Base-by-base conservation (phyloP, 2,888 invertebrate genomes). In the Platycheirus albimanus region DNA sequence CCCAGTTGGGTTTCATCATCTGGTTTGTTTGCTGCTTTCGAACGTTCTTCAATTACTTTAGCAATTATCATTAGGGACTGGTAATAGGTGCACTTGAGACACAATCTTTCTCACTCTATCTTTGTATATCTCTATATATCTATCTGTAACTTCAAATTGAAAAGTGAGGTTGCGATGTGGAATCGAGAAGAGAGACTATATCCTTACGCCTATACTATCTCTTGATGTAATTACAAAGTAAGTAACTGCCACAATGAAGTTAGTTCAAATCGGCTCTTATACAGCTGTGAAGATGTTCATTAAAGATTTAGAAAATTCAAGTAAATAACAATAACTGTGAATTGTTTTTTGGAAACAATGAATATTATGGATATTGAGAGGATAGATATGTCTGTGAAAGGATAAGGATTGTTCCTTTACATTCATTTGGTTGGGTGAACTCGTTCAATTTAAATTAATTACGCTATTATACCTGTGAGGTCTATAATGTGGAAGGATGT, bases 41-140 rank as follows among this genome's bases (percentile, higher is more conserved):
- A 70, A 51, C 36, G 67, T 69, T 69, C 69, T 63, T 79, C 56
- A 75, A 70, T 80, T 80, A 80, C 80, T 80, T 75, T 70, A 64
- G 63, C 64, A 64, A 80, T 80, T 70, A 75, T 75, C 75, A 75
- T 80, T 80, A 75, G 58, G n/a, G 19, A 30, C 17, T 61, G 19
- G 28, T 80, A 80, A 75, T 80, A 75, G 80, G 75, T 66, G 75
- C 80, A 80, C 70, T 74, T 69, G 79, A 74, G 72, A 63, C 38
- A 54, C 67, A 33, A 61, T 41, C 47, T 19, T 41, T 8, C 41
- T 43, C 33, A 58, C 15, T 13, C 15, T 33, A 30, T 15, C 17
- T 4, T 1, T 10, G 13, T 28, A 5, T 20, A 3, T 11, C 24
- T 4, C 11, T 11, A 2, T 5, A 1, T 1, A 4, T 19, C 3